Base-by-base conservation (phyloP, 35 echinoderm and acorn worm genomes). In the Acanthaster planci region DNA sequence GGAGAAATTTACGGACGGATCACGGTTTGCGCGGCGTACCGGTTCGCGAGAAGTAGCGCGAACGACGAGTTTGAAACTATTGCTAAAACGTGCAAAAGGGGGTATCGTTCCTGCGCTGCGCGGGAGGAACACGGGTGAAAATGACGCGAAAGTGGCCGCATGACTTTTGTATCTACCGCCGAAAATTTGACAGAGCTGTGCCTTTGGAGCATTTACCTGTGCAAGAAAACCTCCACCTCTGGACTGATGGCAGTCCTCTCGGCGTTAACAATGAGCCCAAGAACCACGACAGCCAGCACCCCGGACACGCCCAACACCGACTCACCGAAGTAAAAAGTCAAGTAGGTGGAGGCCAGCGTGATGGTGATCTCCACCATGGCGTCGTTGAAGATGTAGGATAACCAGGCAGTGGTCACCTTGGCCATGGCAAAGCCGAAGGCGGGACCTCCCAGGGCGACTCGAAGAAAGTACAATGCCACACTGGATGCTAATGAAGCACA, bases 281-380 rank as follows among this genome's bases (percentile, higher is more conserved):
- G 89, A 2, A 99, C 80, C 2, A 99, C 96, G 9, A 94, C 92
- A 39, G 91, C 85, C 16, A 99, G 77, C 30, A 99, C 96, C 32
- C 96, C 96, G 2, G 96, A 99, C 8, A 92, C 87, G 67, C 80
- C 67, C 40, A 84, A 37, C 1, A 90, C 42, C 21, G 75, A 54
- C 57, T 99, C 96, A 18, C 96, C 92, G 29, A 87, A 86, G 82
- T 99, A 99, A 82, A 93, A 99, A 0, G 89, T 92, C 19, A 94
- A 37, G 60, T 99, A 99, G 21, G 96, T 99, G 0, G 89, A 87
- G 10, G 92, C 89, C 79, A 99, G 59, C 0, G 96, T 99, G 50
- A 99, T 99, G 52, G 96, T 91, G 58, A 99, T 99, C 76, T 99
- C 96, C 1, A 88, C 92, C 89, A 99, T 81, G 16, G 96, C 96